Evolutionary conservation across 2,888 invertebrate species (phyloP).

Genomic region (Stenichneumon culpator): DNA sequence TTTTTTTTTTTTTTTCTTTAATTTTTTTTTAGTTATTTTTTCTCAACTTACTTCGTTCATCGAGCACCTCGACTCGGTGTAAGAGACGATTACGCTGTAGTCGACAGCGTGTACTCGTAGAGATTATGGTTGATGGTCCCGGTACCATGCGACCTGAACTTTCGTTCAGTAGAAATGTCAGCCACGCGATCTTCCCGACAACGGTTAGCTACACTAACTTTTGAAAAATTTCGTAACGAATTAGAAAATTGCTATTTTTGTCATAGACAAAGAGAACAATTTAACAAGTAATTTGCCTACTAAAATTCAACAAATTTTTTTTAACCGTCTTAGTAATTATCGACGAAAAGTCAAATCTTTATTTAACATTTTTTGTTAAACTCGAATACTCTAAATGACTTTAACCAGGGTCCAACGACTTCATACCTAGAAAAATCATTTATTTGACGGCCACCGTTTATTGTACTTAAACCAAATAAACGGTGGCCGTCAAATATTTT

Average conservation of each 20-base stretch:
- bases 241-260: background rate
- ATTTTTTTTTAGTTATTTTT: constrained; percentile 25
- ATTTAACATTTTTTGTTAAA: background rate
- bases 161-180: constrained; percentile 55
- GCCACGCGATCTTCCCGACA: background rate
- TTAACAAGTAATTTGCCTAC: background rate
- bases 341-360: background rate
- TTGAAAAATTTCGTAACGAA: background rate
- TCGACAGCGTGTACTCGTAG: background rate
- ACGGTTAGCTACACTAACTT: background rate
- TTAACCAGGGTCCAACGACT: too few relatives aligned
- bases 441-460: too few relatives aligned
- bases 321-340: background rate
- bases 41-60: constrained; percentile 15
- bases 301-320: background rate
- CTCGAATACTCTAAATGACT: too few relatives aligned
- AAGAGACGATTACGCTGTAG: constrained; percentile 38
- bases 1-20: constrained; percentile 15
- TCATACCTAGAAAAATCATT: too few relatives aligned
- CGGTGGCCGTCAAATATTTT: too few relatives aligned
- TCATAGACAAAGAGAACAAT: too few relatives aligned
- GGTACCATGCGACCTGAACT: constrained; percentile 31
- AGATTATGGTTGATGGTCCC: constrained; percentile 8
- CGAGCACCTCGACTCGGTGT: constrained; percentile 10
- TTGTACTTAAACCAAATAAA: too few relatives aligned